Evolutionary conservation across 2,113 vertebrate species (phyloP).

Genomic region (Pelvicachromis taeniatus): DNA sequence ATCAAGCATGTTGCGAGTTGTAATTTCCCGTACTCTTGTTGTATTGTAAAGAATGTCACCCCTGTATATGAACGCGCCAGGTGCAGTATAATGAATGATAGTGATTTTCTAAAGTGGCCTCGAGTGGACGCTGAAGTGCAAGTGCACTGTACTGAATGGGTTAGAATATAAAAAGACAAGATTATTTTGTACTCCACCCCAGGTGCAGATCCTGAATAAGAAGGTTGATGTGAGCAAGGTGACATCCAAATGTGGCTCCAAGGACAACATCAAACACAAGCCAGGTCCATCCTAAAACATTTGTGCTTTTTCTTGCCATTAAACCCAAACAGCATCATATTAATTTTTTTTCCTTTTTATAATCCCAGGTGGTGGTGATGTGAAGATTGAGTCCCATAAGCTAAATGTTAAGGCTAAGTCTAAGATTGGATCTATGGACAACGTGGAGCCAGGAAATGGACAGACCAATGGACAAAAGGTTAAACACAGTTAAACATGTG

Average conservation of each 20-base stretch:
- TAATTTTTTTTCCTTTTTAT: background rate
- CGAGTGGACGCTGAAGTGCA: background rate
- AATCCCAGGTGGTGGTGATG: conserved; percentile 83
- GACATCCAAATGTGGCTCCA: conserved; percentile 93
- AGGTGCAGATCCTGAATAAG: conserved; percentile 95
- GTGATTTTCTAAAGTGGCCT: background rate
- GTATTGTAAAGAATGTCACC: background rate
- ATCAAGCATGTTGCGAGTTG: background rate
- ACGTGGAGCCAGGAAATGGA: conserved; percentile 74
- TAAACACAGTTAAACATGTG: background rate
- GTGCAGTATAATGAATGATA: background rate
- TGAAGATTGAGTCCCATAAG: conserved; percentile 89
- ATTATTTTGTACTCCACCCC: background rate
- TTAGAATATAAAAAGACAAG: background rate
- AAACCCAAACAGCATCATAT: background rate
- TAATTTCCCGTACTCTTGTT: background rate
- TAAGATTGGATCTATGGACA: conserved; percentile 88
- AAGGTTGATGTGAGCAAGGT: conserved; percentile 93
- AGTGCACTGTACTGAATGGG: background rate
- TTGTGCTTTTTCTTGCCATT: background rate
- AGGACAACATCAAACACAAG: conserved; percentile 91
- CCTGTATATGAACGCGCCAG: background rate
- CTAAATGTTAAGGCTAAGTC: conserved; percentile 85
- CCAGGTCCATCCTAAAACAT: conserved; percentile 73
- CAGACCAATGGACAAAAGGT: conserved; percentile 81